Evolutionary conservation across 1,140 invertebrate species (phyloP).

Genomic region (Aphelenchoides besseyi): DNA sequence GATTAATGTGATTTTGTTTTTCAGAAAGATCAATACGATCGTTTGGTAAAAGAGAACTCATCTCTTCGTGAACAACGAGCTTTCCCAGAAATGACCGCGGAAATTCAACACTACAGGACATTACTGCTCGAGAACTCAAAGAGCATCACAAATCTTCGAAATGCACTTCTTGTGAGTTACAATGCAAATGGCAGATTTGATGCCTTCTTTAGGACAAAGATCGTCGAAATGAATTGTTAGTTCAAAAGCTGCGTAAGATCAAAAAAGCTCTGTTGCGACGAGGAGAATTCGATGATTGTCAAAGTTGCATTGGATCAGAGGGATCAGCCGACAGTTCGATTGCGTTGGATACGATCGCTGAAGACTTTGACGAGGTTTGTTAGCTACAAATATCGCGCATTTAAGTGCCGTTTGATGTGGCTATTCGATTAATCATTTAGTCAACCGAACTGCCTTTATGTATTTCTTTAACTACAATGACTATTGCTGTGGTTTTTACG

Average conservation of each 20-base stretch:
- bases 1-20: constrained; percentile 21
- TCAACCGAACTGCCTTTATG: too few species aligned
- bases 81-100: constrained; percentile 60
- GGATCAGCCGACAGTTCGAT: constrained; percentile 49
- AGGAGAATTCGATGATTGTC: constrained; percentile 49
- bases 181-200: not conserved
- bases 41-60: constrained; percentile 53
- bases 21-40: constrained; percentile 57
- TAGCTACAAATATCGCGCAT: not conserved
- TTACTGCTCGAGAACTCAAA: constrained; percentile 60
- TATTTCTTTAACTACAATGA: too few species aligned
- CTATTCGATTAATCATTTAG: too few species aligned
- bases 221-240: constrained; percentile 52
- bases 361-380: constrained; percentile 59
- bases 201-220: constrained; percentile 55
- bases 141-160: constrained; percentile 58
- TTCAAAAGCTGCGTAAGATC: constrained; percentile 54
- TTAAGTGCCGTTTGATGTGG: not conserved
- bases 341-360: constrained; percentile 54
- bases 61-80: constrained; percentile 52
- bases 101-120: constrained; percentile 51
- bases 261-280: constrained; percentile 26
- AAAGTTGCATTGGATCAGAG: constrained; percentile 52
- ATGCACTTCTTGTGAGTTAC: constrained; percentile 43
- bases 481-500: not conserved